Evolutionary conservation across 2,888 invertebrate species (phyloP), one percentile per base, ranked within the genome.

Genomic region (Asteroscopus sphinx): DNA sequence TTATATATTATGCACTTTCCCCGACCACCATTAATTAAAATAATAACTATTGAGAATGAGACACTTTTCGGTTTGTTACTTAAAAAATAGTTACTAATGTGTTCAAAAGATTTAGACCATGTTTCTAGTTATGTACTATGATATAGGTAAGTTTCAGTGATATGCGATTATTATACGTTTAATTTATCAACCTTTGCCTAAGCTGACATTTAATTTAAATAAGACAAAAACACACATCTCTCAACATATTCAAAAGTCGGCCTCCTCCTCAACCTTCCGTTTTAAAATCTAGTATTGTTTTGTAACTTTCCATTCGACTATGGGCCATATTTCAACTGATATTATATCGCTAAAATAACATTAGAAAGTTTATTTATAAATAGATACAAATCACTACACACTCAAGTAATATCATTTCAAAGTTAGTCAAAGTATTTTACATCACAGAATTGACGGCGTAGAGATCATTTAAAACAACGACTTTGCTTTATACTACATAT

Each of bases 381-480:
- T 80, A 83, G 71, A 81, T 77, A 81, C 69, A 83, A 79, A 79
- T 77, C 64, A 75, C 85, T 89, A 89, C 83, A 87, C 83, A 86
- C 79, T 84, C 86, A 88, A 86, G 70, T 84, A 83, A 85, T 79
- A 70, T 62, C 78, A 81, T 82, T 83, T 86, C 81, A 79, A 82
- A 79, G 80, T 85, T 82, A 85, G 77, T 79, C 73, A 88, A 88
- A 83, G 70, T 88, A 89, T 90, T 88, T 89, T 93, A 93, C 90
- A 93, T 87, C 88, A 88, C 89, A 89, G 88, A 94, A 93, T 94
- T 94, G 93, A 93, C 93, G 89, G 92, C 87, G 93, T 93, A 93
- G 93, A 94, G 93, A 93, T 85, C 85, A 76, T 81, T 89, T 86
- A 86, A 93, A 91, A 88, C 82, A 91, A 89, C 79, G 73, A 80